phyloP scores from a whole-genome alignment of 2,113 vertebrate genomes.

The Agelaius tricolor region DNA sequence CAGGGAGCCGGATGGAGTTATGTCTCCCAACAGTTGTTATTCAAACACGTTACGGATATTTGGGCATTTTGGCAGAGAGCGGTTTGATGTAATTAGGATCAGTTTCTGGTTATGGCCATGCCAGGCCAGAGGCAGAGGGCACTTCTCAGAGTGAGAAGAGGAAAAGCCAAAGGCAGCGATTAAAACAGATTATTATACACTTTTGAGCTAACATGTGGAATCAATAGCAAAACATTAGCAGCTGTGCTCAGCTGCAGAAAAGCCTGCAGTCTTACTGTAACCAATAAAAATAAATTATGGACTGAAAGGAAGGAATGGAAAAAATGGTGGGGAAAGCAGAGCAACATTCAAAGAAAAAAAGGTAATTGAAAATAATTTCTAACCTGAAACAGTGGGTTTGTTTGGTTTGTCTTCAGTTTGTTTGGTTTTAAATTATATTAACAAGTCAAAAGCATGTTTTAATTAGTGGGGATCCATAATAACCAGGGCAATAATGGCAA shows the following conservation, averaged over 20 bases:
- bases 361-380: not conserved
- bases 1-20: conserved; percentile 40
- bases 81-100: conserved; percentile 73
- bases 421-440: not conserved
- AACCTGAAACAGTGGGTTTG: not conserved
- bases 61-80: conserved; percentile 66
- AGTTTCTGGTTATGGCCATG: conserved; percentile 73
- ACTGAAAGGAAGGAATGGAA: conserved; percentile 57
- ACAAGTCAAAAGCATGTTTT: not conserved
- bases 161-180: conserved; percentile 79
- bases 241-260: conserved; percentile 74
- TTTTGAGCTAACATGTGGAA: conserved; percentile 79
- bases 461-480: not conserved
- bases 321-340: conserved; percentile 30
- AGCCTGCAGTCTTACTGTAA: conserved; percentile 72
- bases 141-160: conserved; percentile 69
- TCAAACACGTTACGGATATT: conserved; percentile 65
- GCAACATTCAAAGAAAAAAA: conserved; percentile 40
- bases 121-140: conserved; percentile 72
- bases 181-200: conserved; percentile 76
- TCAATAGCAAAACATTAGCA: conserved; percentile 78
- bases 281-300: conserved; percentile 78
- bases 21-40: conserved; percentile 50
- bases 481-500: not conserved
- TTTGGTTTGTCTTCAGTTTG: not conserved